These are phyloP conservation scores for Chelidonichthys spinosus DNA, from an alignment of 2,797 vertebrate genomes.

Conservation along the genomic window DNA sequence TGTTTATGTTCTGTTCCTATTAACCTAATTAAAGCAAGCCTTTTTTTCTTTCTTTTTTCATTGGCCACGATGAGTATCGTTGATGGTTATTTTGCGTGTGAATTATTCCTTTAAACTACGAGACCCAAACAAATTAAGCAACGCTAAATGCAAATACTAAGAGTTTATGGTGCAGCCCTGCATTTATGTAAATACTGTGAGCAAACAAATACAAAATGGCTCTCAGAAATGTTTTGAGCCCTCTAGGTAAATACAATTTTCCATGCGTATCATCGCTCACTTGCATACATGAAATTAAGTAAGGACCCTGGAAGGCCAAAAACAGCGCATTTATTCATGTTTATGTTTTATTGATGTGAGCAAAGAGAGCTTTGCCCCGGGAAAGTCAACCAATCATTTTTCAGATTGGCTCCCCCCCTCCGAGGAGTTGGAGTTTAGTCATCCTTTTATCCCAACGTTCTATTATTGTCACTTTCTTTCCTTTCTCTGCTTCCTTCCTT, in stretches of 20 bases:
- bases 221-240: conserved; percentile 78
- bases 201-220: conserved; percentile 79
- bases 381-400: conserved; percentile 86
- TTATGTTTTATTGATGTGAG: conserved; percentile 87
- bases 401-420: conserved; percentile 81
- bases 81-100: background rate
- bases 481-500: conserved; percentile 36
- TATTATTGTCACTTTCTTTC: conserved; percentile 66
- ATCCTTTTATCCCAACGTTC: conserved; percentile 76
- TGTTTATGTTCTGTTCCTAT: too few species aligned
- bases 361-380: conserved; percentile 82
- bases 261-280: conserved; percentile 82
- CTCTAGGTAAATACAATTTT: conserved; percentile 82
- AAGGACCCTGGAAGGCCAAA: conserved; percentile 83
- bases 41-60: too few species aligned
- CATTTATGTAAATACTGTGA: conserved; percentile 74
- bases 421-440: conserved; percentile 78
- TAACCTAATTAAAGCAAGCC: too few species aligned
- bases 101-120: background rate
- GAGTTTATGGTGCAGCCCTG: conserved; percentile 59
- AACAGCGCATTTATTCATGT: conserved; percentile 86
- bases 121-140: conserved; percentile 42
- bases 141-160: conserved; percentile 40
- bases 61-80: too few species aligned
- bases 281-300: conserved; percentile 84